Percentiles rank a stretch among this genome's conserved stretches.
phyloP scores from a whole-genome alignment of 1,140 invertebrate genomes.

The Caenorhabditis brenneri region DNA sequence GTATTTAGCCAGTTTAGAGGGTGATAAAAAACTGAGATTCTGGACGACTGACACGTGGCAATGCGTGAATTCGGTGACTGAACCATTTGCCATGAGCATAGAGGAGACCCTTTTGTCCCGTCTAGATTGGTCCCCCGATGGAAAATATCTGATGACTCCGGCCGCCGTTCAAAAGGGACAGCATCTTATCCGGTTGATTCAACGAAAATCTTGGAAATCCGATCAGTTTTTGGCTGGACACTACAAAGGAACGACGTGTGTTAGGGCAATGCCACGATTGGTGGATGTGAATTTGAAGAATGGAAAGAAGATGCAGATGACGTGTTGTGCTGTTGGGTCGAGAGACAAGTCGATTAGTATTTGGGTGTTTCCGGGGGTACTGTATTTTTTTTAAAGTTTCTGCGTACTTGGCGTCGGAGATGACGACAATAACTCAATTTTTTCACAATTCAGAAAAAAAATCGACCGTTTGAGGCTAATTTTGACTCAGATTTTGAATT shows the following conservation, averaged over 20 bases:
- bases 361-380: background rate
- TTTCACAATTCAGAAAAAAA: too few species aligned
- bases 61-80: constrained; percentile 82
- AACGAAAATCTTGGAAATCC: constrained; percentile 84
- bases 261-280: background rate
- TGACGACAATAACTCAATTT: too few species aligned
- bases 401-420: too few species aligned
- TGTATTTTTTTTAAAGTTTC: background rate
- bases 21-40: constrained; percentile 89
- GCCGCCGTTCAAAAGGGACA: constrained; percentile 95
- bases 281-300: background rate
- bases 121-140: constrained; percentile 94
- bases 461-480: too few species aligned
- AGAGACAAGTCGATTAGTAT: constrained; percentile 30
- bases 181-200: constrained; percentile 78
- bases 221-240: constrained; percentile 11
- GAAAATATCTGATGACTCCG: constrained; percentile 90
- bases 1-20: constrained; percentile 88
- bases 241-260: constrained; percentile 21
- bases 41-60: constrained; percentile 94
- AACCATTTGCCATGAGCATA: constrained; percentile 86
- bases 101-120: constrained; percentile 91
- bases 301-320: background rate
- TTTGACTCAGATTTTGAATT: too few species aligned
- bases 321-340: background rate